phyloP scores from a whole-genome alignment of 92 coral and sea anemone species.

The Porites rus region DNA sequence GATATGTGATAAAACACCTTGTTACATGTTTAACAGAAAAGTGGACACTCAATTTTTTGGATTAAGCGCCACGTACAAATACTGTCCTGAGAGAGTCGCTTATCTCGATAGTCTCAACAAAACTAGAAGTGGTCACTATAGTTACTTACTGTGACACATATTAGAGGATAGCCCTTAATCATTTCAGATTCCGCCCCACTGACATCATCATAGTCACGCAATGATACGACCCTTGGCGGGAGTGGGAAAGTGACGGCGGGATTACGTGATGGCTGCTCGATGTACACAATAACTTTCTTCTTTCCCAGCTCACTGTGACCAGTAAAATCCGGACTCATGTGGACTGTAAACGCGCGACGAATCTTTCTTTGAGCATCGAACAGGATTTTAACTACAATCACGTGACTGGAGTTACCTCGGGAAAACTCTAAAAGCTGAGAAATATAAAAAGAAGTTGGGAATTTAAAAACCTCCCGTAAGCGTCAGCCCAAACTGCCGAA shows the following conservation, averaged over 20 bases:
- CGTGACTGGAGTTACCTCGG: constrained; percentile 61
- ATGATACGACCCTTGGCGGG: constrained; percentile 87
- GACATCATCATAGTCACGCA: constrained; percentile 95
- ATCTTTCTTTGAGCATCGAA: constrained; percentile 77
- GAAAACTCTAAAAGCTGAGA: constrained; percentile 74
- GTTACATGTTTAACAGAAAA: too few species aligned
- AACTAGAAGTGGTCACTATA: too few species aligned
- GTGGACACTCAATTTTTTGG: too few species aligned
- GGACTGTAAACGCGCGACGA: constrained; percentile 91
- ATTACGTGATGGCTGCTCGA: constrained; percentile 70
- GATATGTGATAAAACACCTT: too few species aligned
- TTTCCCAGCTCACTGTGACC: constrained; percentile 66
- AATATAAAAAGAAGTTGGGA: not conserved
- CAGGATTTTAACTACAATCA: constrained; percentile 71
- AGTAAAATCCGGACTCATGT: constrained; percentile 61
- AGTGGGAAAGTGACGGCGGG: constrained; percentile 92
- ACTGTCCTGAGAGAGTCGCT: too few species aligned
- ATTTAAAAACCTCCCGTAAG: not conserved
- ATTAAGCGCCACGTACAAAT: too few species aligned
- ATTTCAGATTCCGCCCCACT: constrained; percentile 66
- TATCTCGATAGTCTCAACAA: too few species aligned
- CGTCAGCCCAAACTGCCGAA: too few species aligned
- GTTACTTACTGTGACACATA: constrained; percentile 94
- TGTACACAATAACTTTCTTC: constrained; percentile 82
- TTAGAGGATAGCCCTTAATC: constrained; percentile 87